A percentile compares a stretch with the other conserved stretches of the same genome.
Conservation (phyloP, 2,888 invertebrate species). For the Drosophila borealis region DNA sequence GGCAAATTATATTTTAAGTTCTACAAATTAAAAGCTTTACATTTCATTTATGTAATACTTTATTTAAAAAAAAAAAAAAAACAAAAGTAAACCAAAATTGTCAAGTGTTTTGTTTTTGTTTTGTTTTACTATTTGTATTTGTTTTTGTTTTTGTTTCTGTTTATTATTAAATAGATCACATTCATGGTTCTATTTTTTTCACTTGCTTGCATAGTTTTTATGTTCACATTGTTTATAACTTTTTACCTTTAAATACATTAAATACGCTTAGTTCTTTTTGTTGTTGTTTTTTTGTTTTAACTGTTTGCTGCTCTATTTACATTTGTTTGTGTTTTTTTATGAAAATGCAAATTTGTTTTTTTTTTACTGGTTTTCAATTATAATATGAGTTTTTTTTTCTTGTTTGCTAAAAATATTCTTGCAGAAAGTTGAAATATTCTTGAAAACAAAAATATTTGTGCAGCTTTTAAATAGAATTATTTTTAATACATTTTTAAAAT, state of each 20-base stretch:
- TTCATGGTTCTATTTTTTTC: constrained; percentile 83
- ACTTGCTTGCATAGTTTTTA: constrained; percentile 72
- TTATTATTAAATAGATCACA: constrained; percentile 83
- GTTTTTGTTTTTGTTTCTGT: constrained; percentile 55
- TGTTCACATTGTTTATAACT: constrained; percentile 69
- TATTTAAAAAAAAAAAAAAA: constrained; percentile 32
- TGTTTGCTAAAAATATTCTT: constrained; percentile 30
- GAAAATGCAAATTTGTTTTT: constrained; percentile 32
- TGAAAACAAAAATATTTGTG: background rate
- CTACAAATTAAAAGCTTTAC: constrained; percentile 71
- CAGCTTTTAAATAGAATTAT: too few species aligned
- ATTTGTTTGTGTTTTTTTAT: constrained; percentile 20
- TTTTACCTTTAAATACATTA: constrained; percentile 43
- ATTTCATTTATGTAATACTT: constrained; percentile 50
- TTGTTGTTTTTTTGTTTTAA: constrained; percentile 14
- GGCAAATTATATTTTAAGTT: constrained; percentile 45
- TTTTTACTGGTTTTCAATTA: constrained; percentile 26
- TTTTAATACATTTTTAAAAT: background rate
- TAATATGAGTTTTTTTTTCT: constrained; percentile 26
- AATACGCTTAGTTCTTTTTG: constrained; percentile 39
- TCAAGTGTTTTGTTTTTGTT: constrained; percentile 39
- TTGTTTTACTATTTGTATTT: constrained; percentile 30
- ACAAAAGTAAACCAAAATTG: constrained; percentile 31
- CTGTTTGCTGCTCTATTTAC: constrained; percentile 41
- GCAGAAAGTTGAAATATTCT: constrained; percentile 6